phyloP scores from a whole-genome alignment of 2,113 vertebrate genomes.

The Kryptolebias marmoratus region DNA sequence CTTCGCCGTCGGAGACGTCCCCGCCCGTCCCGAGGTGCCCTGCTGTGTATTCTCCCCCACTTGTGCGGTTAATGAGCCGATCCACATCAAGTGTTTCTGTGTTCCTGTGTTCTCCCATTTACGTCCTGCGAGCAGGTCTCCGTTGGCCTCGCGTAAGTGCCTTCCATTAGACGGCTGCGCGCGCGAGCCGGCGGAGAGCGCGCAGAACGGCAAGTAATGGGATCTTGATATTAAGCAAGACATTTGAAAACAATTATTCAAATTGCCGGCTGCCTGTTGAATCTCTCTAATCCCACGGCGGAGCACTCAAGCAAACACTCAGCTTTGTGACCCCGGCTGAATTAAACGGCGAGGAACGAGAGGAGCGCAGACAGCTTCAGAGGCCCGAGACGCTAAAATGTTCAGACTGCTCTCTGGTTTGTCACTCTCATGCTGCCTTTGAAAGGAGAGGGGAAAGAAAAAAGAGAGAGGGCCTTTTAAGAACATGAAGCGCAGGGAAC shows the following conservation, averaged over 20 bases:
- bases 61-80: slow-evolving; percentile 67
- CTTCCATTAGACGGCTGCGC: slow-evolving; percentile 54
- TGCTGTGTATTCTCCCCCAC: slow-evolving; percentile 40
- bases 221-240: slow-evolving; percentile 73
- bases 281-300: slow-evolving; percentile 54
- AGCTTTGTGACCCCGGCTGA: slow-evolving; percentile 53
- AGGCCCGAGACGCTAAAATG: slow-evolving; percentile 55
- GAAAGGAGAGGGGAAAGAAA: slow-evolving; percentile 22
- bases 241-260: slow-evolving; percentile 79
- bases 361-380: slow-evolving; percentile 12
- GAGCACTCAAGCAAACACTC: slow-evolving; percentile 70
- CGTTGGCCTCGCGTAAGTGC: slow-evolving; percentile 62
- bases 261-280: slow-evolving; percentile 66
- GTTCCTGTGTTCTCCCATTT: slow-evolving; percentile 52
- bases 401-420: slow-evolving; percentile 55
- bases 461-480: slow-evolving; percentile 40
- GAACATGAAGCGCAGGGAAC: slow-evolving; percentile 42
- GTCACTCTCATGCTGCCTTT: slow-evolving; percentile 53
- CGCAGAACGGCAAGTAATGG: slow-evolving; percentile 66
- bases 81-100: slow-evolving; percentile 59
- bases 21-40: slow-evolving; percentile 55
- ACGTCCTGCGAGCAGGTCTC: slow-evolving; percentile 37
- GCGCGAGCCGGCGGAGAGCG: slow-evolving; percentile 34
- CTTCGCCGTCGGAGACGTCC: slow-evolving; percentile 33
- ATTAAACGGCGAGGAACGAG: slow-evolving; percentile 41